A percentile compares a stretch with the other conserved stretches of the same genome.
These are phyloP conservation scores for Carcina quercana DNA, from an alignment of 2,888 invertebrate species.

Conservation along the genomic window DNA sequence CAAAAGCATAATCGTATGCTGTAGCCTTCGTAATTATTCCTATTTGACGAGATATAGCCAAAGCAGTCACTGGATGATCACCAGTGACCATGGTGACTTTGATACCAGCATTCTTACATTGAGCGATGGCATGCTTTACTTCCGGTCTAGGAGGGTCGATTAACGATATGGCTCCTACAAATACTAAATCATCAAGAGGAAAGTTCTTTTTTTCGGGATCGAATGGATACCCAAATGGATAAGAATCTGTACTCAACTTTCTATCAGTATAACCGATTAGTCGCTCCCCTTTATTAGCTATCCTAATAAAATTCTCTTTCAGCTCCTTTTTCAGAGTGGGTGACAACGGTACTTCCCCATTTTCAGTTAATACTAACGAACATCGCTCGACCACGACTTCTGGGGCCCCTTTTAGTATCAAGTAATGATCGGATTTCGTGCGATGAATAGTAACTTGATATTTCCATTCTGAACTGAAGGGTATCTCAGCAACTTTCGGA, in stretches of 20 bases:
- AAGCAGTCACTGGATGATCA: slow-evolving; percentile 83
- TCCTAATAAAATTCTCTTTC: slow-evolving; percentile 80
- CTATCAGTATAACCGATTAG: slow-evolving; percentile 89
- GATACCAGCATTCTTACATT: slow-evolving; percentile 81
- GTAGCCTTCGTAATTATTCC: slow-evolving; percentile 79
- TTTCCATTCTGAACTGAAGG: slow-evolving; percentile 82
- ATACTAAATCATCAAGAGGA: slow-evolving; percentile 74
- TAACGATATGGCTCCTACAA: slow-evolving; percentile 80
- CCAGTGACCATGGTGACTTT: slow-evolving; percentile 83
- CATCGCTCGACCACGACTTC: slow-evolving; percentile 82
- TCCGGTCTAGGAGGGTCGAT: slow-evolving; percentile 81
- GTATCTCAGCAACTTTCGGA: slow-evolving; percentile 77
- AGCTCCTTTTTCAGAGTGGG: slow-evolving; percentile 65
- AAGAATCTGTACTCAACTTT: slow-evolving; percentile 66
- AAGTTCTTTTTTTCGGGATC: slow-evolving; percentile 78
- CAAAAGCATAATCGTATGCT: slow-evolving; percentile 80
- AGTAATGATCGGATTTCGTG: slow-evolving; percentile 65
- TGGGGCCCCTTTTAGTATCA: slow-evolving; percentile 86
- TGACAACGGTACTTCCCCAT: slow-evolving; percentile 65
- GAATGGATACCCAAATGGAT: slow-evolving; percentile 72
- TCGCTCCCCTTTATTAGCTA: slow-evolving; percentile 90
- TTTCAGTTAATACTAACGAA: slow-evolving; percentile 65
- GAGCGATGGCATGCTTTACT: slow-evolving; percentile 78
- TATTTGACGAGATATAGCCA: slow-evolving; percentile 80
- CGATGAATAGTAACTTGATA: slow-evolving; percentile 82